Base-by-base conservation (phyloP, 1,140 invertebrate genomes). In the Hesperophylax magnus region DNA sequence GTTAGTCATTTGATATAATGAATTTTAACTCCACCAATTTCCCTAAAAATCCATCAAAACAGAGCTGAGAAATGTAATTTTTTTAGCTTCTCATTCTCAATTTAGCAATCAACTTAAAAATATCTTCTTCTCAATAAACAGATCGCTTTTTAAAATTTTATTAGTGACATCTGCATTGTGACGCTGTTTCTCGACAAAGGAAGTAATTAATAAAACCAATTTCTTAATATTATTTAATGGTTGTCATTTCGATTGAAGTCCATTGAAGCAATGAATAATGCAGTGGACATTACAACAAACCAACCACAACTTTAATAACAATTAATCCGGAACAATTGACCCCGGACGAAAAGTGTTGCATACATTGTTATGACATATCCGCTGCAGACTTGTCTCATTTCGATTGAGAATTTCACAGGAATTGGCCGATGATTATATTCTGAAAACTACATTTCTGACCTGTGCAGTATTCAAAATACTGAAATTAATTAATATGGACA, bases 371-470 rank as follows among this genome's bases (percentile, higher is more conserved):
- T 39, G 18, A n/a, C 39, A 52, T 71, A 71, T 71, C 67, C 67
- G 39, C 34, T 39, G 39, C 39, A 20, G 34, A 52, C 67, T 18
- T 31, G 22, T 67, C 63, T 67, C 63, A 34, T 31, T 14, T 67
- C 63, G 63, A 67, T 71, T 20, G 67, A 39, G 31, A 27, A 18
- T 53, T 75, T 58, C 71, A 27, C 71, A 15, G 71, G 22, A 75
- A 56, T 75, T 11, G 27, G 1, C 14, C n/a, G 71, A 18, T 58
- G 71, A 75, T 75, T 27, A 27, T n/a, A 27, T 75, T 75, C 71
- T 15, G 54, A 54, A 53, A 75, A 75, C 56, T 27, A 17, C 34
- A 75, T 39, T 75, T 69, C 34, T 75, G 71, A 75, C 71, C 71
- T 53, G 8, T 31, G 53, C 14, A n/a, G n/a, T 15, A 34, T 58